Percentiles rank a stretch among this genome's conserved stretches.
phyloP scores from a whole-genome alignment of 2,888 invertebrate genomes.

The Callimorpha dominula region DNA sequence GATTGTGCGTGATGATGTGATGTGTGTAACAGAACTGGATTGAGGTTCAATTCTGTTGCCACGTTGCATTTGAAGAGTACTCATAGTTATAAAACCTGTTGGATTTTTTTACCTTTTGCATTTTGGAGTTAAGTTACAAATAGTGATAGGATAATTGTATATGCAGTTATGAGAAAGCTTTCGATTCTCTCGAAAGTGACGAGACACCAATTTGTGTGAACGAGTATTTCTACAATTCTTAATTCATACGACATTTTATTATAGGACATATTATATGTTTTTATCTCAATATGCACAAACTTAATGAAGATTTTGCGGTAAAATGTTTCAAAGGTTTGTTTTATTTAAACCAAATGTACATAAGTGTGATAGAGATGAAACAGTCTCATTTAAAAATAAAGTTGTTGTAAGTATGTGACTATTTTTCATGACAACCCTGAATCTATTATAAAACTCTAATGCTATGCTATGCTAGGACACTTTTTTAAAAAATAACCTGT shows the following conservation, averaged over 20 bases:
- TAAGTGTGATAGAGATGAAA: slow-evolving; percentile 87
- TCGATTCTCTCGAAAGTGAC: slow-evolving; percentile 60
- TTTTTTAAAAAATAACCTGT: no score
- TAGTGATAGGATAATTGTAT: slow-evolving; percentile 63
- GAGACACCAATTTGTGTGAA: slow-evolving; percentile 78
- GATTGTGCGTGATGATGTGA: slow-evolving; percentile 44
- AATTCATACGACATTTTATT: slow-evolving; percentile 75
- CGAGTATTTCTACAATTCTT: slow-evolving; percentile 70
- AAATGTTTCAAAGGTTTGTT: slow-evolving; percentile 83
- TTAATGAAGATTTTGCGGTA: slow-evolving; percentile 80
- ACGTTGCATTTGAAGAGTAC: slow-evolving; percentile 60
- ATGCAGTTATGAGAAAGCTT: slow-evolving; percentile 63
- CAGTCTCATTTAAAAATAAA: slow-evolving; percentile 86
- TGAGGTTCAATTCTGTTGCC: slow-evolving; percentile 24
- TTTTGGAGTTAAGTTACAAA: slow-evolving; percentile 70
- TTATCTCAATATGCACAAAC: slow-evolving; percentile 85
- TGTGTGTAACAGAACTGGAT: slow-evolving; percentile 17
- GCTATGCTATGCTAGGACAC: no score
- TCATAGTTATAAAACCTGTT: slow-evolving; percentile 63
- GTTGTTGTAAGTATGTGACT: slow-evolving; percentile 79
- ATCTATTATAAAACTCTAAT: background rate
- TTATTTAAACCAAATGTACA: slow-evolving; percentile 86
- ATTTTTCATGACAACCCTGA: slow-evolving; percentile 48
- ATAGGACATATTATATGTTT: slow-evolving; percentile 70
- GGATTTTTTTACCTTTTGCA: slow-evolving; percentile 73